Base-by-base conservation (phyloP, 2,113 vertebrate species). In the Nycticebus coucang region DNA sequence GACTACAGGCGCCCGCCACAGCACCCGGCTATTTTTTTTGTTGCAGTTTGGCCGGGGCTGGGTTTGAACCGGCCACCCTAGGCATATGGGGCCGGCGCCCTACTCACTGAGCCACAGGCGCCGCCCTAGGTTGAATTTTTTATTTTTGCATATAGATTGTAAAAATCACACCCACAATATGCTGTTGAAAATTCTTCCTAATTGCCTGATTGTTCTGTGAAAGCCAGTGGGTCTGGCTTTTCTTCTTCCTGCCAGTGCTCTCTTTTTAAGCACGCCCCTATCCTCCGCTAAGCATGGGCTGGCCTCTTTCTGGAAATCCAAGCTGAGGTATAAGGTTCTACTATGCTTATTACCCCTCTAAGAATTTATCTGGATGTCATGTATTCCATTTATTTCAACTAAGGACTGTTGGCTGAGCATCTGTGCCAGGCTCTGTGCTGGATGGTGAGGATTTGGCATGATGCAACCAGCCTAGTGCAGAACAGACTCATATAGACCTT, bases 141-240 rank as follows among this genome's bases (percentile, higher is more conserved):
- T 66, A 59, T 17, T 84, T 95, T 92, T 81, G 26, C 45, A 64
- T 35, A 53, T 11, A 55, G 71, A 93, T 18, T 45, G 3, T 93
- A 87, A 64, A 82, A 33, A 68, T 60, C 37, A 75, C 6, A 80
- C 78, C 37, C 35, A 57, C 50, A 37, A 30, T 17, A 24, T 66
- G 59, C 74, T 77, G 15, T 86, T 94, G 53, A 89, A 83, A 82
- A 89, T 93, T 66, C 30, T 28, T 68, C 84, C 66, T 57, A 60
- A n/a, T 17, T 55, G 69, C 24, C 37, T 33, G 24, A 45, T 37
- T 95, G 45, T 60, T 60, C 64, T 86, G 17, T 30, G 45, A 59
- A 59, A 59, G 57, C 26, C 60, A 28, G 45, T 26, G 9, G 37
- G 59, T 28, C n/a, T 62, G n/a, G 14, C 3, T 68, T 80, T 86